phyloP scores from a whole-genome alignment of 2,888 invertebrate species.

The Apodemia mormo region DNA sequence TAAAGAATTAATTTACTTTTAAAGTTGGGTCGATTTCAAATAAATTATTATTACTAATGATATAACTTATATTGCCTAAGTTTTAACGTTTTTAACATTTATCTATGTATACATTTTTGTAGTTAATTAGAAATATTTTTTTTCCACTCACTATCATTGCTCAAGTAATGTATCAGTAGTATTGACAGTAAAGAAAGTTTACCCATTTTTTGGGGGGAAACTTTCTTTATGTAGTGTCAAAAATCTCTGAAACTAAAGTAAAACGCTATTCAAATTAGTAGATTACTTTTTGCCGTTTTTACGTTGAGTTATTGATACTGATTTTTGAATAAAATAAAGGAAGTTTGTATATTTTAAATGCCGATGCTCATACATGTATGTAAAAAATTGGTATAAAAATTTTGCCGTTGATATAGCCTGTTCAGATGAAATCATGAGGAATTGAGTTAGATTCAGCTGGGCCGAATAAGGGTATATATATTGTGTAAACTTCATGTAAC shows the following conservation, averaged over 20 bases:
- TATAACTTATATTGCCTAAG: background rate
- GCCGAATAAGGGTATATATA: too few species aligned
- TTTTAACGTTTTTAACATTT: background rate
- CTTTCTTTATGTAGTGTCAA: background rate
- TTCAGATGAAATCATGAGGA: too few species aligned
- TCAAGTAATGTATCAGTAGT: slow-evolving; percentile 11
- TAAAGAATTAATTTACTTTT: background rate
- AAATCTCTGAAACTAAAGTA: background rate
- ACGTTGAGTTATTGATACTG: too few species aligned
- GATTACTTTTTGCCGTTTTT: too few species aligned
- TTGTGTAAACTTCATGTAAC: too few species aligned
- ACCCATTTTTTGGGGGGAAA: background rate
- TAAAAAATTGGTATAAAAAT: too few species aligned
- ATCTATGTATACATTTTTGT: background rate
- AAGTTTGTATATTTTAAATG: too few species aligned
- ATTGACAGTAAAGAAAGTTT: background rate
- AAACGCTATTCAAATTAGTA: too few species aligned
- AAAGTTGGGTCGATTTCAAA: background rate
- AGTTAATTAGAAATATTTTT: background rate
- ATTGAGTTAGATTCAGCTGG: too few species aligned
- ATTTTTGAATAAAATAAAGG: too few species aligned
- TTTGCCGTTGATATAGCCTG: too few species aligned
- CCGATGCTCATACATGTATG: too few species aligned
- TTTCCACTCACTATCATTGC: slow-evolving; percentile 8
- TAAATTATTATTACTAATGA: background rate